Conservation (phyloP, 2,113 vertebrate genomes). For the Oophaga pumilio region DNA sequence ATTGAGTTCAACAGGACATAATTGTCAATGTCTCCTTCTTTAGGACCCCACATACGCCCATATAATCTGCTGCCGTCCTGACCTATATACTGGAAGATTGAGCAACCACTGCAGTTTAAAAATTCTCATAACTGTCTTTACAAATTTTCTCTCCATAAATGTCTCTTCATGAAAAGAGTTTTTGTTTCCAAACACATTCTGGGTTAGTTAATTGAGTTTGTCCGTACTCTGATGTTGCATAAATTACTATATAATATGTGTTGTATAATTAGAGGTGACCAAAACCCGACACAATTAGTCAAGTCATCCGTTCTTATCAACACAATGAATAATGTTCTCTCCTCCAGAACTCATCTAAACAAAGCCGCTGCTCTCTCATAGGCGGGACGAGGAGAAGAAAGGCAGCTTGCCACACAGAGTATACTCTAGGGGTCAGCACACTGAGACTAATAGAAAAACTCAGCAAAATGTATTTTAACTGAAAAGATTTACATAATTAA, state of each 20-base stretch:
- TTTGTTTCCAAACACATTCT: not conserved
- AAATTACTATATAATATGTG: slow-evolving; percentile 7
- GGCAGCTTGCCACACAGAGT: not conserved
- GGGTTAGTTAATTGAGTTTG: slow-evolving; percentile 13
- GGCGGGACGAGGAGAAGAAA: not conserved
- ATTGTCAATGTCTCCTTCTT: no score
- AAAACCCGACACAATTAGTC: slow-evolving; percentile 20
- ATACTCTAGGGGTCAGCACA: not conserved
- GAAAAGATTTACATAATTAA: slow-evolving; percentile 5
- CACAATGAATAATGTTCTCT: slow-evolving; percentile 15
- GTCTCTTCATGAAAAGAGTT: not conserved
- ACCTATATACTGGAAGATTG: not conserved
- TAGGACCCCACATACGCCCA: no score
- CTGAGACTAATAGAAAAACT: not conserved
- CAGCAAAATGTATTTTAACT: not conserved
- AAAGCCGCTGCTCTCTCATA: not conserved
- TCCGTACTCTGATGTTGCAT: slow-evolving; percentile 3
- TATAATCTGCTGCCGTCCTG: not conserved
- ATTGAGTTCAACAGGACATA: no score
- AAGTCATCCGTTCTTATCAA: slow-evolving; percentile 13
- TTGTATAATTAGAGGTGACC: slow-evolving; percentile 21
- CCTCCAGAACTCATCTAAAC: slow-evolving; percentile 9
- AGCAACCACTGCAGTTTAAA: not conserved
- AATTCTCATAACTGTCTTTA: not conserved
- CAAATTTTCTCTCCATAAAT: not conserved